Evolutionary conservation across 2,113 vertebrate genomes (phyloP).

Genomic region (Ploceus nigricollis): DNA sequence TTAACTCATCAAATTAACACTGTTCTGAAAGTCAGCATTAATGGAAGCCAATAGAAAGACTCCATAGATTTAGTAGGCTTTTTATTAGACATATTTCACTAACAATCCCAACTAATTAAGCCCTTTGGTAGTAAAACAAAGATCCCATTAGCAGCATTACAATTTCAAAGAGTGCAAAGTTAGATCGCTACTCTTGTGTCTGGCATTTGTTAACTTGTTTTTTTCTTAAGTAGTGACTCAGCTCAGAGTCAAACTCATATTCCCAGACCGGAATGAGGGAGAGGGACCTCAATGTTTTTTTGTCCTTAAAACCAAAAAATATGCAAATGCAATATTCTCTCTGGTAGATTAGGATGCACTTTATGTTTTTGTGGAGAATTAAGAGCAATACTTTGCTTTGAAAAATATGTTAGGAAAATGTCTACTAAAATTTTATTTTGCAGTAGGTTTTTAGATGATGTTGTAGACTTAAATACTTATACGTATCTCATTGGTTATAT

Average conservation of each 20-base stretch:
- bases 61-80: not conserved
- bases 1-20: not conserved
- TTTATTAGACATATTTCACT: not conserved
- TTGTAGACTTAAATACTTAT: not conserved
- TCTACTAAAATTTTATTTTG: not conserved
- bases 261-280: not conserved
- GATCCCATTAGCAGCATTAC: not conserved
- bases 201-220: conserved; percentile 29
- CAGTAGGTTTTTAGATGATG: not conserved
- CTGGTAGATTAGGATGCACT: not conserved
- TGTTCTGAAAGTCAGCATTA: not conserved
- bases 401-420: not conserved
- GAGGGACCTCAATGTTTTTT: not conserved
- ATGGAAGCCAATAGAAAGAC: not conserved
- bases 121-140: conserved; percentile 39
- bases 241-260: not conserved
- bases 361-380: not conserved
- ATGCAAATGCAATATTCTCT: not conserved
- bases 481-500: not conserved
- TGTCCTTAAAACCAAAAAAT: not conserved
- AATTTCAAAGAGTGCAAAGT: conserved; percentile 18
- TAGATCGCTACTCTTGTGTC: not conserved
- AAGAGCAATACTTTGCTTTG: not conserved
- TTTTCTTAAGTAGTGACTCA: conserved; percentile 21
- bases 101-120: conserved; percentile 55